Percentiles rank a stretch among this genome's conserved stretches.
These are phyloP conservation scores for Cliona cf. orientalis DNA, from an alignment of 37 sponge, comb jelly and placozoan genomes.

Conservation along the genomic window DNA sequence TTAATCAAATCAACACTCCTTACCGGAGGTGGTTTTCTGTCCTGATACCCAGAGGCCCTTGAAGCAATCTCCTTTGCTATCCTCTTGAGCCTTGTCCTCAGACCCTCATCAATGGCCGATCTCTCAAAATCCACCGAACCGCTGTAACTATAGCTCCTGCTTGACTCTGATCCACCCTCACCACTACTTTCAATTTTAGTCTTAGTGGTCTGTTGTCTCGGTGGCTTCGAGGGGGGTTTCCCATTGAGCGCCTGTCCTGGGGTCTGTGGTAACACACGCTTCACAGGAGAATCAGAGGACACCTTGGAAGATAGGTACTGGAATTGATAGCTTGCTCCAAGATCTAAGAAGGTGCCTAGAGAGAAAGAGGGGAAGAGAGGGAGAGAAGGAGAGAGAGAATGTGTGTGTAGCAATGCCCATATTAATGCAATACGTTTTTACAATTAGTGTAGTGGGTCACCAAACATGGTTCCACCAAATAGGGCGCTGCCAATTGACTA, in stretches of 20 bases:
- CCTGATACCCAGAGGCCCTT: constrained; percentile 1
- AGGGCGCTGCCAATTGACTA: too few relatives aligned
- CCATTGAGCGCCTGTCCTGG: neutral
- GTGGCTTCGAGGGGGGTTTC: constrained; percentile 27
- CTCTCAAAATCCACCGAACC: neutral
- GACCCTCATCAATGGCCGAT: neutral
- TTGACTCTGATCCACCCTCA: too few relatives aligned
- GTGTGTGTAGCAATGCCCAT: neutral
- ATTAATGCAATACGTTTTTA: neutral
- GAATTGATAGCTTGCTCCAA: neutral
- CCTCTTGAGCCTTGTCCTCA: constrained; percentile 25
- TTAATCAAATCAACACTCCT: neutral
- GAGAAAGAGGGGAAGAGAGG: neutral
- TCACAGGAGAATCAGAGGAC: neutral
- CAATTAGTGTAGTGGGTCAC: too few relatives aligned
- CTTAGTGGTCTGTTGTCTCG: neutral
- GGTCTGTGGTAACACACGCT: constrained; percentile 21
- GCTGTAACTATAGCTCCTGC: neutral
- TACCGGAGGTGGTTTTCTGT: constrained; percentile 43
- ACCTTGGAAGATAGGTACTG: constrained; percentile 22
- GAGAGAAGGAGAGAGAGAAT: neutral
- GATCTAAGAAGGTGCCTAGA: constrained; percentile 10
- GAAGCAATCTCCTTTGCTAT: constrained; percentile 27
- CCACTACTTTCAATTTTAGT: neutral
- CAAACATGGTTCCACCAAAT: too few relatives aligned